These are phyloP conservation scores for Acipenser ruthenus DNA, from an alignment of 2,797 vertebrate species.

Conservation along the genomic window DNA sequence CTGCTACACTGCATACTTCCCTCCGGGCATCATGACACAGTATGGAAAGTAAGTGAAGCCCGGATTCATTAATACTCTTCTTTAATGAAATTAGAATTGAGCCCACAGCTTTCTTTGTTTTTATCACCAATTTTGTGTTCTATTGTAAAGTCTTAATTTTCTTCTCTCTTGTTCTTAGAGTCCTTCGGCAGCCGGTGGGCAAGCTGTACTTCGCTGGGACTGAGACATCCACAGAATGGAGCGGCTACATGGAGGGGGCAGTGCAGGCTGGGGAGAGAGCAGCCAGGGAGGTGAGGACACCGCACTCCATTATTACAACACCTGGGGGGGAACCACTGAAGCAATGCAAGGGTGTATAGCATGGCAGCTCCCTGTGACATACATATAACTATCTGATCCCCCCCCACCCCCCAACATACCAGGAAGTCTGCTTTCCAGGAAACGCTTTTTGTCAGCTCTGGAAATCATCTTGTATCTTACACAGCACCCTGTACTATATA, in stretches of 20 bases:
- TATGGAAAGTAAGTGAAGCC: slow-evolving; percentile 72
- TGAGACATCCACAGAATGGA: slow-evolving; percentile 92
- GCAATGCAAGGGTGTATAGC: too few relatives aligned
- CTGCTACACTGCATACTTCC: slow-evolving; percentile 91
- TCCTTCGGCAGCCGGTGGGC: slow-evolving; percentile 78
- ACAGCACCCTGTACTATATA: too few relatives aligned
- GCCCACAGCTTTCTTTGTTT: background rate
- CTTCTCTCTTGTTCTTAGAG: slow-evolving; percentile 54
- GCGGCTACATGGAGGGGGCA: slow-evolving; percentile 95
- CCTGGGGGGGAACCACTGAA: too few relatives aligned
- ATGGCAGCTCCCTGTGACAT: too few relatives aligned
- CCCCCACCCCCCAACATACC: too few relatives aligned
- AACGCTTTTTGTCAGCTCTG: too few relatives aligned
- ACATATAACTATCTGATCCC: too few relatives aligned
- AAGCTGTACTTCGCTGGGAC: slow-evolving; percentile 88
- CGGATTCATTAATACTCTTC: background rate
- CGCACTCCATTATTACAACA: background rate
- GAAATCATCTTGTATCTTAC: too few relatives aligned
- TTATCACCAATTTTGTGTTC: background rate
- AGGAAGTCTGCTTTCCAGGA: too few relatives aligned
- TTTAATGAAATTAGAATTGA: too few relatives aligned
- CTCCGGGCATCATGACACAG: slow-evolving; percentile 90
- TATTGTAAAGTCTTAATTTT: slow-evolving; percentile 6
- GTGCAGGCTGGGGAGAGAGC: slow-evolving; percentile 92
- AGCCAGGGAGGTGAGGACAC: slow-evolving; percentile 76